phyloP scores from a whole-genome alignment of 2,113 vertebrate genomes.

The Emydura subglobosa region DNA sequence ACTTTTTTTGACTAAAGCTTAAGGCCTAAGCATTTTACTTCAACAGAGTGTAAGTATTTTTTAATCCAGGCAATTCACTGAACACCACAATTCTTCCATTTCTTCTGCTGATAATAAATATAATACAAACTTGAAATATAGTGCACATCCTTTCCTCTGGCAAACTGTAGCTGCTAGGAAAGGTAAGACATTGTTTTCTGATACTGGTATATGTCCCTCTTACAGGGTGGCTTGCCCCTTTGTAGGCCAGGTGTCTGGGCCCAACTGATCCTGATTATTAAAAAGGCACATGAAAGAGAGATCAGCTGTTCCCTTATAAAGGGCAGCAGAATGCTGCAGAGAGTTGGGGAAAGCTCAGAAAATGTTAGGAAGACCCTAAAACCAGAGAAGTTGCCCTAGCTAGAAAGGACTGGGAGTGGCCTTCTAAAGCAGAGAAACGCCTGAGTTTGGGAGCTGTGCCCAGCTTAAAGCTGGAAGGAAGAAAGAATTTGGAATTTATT shows the following conservation, averaged over 20 bases:
- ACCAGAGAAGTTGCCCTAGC: not conserved
- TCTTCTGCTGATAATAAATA: conserved; percentile 8
- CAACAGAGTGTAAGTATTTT: not conserved
- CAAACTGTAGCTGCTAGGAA: not conserved
- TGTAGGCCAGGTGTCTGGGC: not conserved
- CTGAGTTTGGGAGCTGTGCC: not conserved
- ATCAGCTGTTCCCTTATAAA: not conserved
- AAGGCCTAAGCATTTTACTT: no score
- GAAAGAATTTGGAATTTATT: not conserved
- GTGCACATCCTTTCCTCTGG: not conserved
- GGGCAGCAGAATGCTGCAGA: not conserved
- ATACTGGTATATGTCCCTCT: not conserved
- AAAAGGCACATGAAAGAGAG: not conserved
- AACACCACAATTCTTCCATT: conserved; percentile 2
- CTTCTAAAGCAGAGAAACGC: not conserved
- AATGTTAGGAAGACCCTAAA: not conserved
- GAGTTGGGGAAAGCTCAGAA: not conserved
- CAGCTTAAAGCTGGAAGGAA: not conserved
- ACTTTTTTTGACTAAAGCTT: no score
- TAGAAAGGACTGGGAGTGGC: not conserved
- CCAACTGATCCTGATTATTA: not conserved
- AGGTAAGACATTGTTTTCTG: not conserved
- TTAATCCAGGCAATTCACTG: not conserved
- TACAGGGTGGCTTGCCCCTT: not conserved
- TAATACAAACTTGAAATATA: conserved; percentile 19